Base-by-base conservation (phyloP, 2,888 invertebrate genomes). In the Ochropleura plecta region DNA sequence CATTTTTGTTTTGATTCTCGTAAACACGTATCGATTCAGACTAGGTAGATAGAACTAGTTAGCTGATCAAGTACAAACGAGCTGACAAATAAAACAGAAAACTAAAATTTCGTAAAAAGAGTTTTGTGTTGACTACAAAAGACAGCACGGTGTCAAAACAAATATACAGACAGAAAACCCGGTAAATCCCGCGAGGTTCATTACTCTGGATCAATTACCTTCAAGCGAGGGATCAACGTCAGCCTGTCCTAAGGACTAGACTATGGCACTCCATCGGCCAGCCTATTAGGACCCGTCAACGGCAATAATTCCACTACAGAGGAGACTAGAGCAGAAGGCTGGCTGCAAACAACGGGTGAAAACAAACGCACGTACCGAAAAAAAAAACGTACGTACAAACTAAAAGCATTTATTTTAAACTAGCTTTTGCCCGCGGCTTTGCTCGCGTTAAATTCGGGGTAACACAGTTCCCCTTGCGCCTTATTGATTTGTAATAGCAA, bases 221-320 rank as follows among this genome's bases (percentile, higher is more conserved):
- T 66, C 76, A 18, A 60, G 44, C 14, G 55, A 57, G 64, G 76
- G 77, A 81, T 84, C 70, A 83, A 70, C 65, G 75, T 80, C 81
- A 76, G 42, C n/a, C 49, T 40, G 59, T 59, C 48, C 44, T 46
- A 40, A 59, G 51, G 57, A 65, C 70, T 67, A 83, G 81, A 60
- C 81, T 80, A 65, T 63, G 64, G 70, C 57, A 62, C 65, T 84
- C 65, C 74, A 74, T 67, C 64, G 76, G 60, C 30, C 46, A 60
- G 48, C 60, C 51, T 71, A 82, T 76, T 82, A 82, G 70, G 53
- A 71, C n/a, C 64, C 65, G 82, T 82, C 81, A 82, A n/a, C 18
- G 7, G n/a, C 81, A 76, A 76, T 71, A 66, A 46, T 69, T 53
- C 48, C 6, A 49, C 18, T 20, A 49, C 18, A 30, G 18, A 69